A percentile compares a stretch with the other conserved stretches of the same genome.
These are phyloP conservation scores for Sphaeridia pumilis DNA, from an alignment of 2,888 invertebrate species.

Conservation along the genomic window DNA sequence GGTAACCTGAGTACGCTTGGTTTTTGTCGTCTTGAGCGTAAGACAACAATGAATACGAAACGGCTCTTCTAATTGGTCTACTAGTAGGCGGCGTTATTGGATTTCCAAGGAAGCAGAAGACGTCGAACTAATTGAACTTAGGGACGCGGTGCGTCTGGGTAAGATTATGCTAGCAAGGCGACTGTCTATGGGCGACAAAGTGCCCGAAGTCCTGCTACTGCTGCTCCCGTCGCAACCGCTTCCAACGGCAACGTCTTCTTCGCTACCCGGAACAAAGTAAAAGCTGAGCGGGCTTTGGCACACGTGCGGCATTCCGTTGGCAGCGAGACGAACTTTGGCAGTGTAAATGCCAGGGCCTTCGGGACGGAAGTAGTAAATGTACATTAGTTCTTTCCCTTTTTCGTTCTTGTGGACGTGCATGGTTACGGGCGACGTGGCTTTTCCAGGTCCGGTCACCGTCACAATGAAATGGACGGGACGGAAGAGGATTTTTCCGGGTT, in stretches of 20 bases:
- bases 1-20: too few relatives aligned
- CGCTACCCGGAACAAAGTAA: slow-evolving; percentile 1
- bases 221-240: not conserved
- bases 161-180: not conserved
- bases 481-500: slow-evolving; percentile 13
- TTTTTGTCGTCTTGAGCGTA: too few relatives aligned
- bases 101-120: not conserved
- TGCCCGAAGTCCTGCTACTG: too few relatives aligned
- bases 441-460: slow-evolving; percentile 9
- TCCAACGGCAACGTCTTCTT: not conserved
- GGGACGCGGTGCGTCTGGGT: not conserved
- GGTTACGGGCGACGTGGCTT: slow-evolving; percentile 2
- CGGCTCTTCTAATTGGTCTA: too few relatives aligned
- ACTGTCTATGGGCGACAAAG: too few relatives aligned
- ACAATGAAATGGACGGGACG: slow-evolving; percentile 11
- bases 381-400: slow-evolving; percentile 12
- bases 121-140: not conserved
- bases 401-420: slow-evolving; percentile 11
- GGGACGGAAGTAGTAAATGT: slow-evolving; percentile 12
- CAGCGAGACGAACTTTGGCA: slow-evolving; percentile 10
- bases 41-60: too few relatives aligned
- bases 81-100: too few relatives aligned
- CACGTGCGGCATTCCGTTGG: slow-evolving; percentile 10
- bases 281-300: slow-evolving; percentile 12
- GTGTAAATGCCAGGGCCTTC: slow-evolving; percentile 8